Evolutionary conservation across 1,140 invertebrate genomes (phyloP).

Genomic region (Eufriesea mexicana): DNA sequence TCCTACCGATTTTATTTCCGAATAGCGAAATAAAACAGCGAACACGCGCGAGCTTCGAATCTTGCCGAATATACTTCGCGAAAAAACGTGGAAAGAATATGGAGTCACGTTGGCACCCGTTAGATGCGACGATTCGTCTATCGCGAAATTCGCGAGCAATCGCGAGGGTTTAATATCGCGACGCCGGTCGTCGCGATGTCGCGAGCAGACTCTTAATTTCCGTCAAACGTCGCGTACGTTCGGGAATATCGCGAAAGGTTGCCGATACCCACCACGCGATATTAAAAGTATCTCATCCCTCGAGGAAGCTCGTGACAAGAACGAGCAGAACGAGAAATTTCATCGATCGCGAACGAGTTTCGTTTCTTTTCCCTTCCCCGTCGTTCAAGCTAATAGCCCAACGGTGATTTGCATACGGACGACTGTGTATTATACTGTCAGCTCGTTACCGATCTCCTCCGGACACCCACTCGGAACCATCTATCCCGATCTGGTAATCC

Average conservation of each 20-base stretch:
- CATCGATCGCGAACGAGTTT: background rate
- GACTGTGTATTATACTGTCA: background rate
- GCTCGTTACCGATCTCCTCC: background rate
- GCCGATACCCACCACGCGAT: background rate
- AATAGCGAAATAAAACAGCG: no score
- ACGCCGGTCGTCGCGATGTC: background rate
- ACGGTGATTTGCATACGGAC: background rate
- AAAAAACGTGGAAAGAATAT: no score
- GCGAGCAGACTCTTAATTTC: background rate
- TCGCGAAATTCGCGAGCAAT: background rate
- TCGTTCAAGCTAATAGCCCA: no score
- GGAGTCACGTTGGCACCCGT: no score
- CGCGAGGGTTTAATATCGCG: background rate
- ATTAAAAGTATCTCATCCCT: background rate
- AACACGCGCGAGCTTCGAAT: no score
- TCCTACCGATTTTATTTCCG: no score
- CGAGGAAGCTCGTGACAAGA: background rate
- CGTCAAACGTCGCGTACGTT: background rate
- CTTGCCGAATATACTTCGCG: no score
- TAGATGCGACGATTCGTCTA: background rate
- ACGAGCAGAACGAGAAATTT: background rate
- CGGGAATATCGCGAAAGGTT: background rate
- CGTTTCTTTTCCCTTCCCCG: background rate
- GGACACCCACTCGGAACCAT: background rate
- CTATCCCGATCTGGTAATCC: background rate